Evolutionary conservation across 2,797 vertebrate species (phyloP).

Genomic region (Calcarius lapponicus): DNA sequence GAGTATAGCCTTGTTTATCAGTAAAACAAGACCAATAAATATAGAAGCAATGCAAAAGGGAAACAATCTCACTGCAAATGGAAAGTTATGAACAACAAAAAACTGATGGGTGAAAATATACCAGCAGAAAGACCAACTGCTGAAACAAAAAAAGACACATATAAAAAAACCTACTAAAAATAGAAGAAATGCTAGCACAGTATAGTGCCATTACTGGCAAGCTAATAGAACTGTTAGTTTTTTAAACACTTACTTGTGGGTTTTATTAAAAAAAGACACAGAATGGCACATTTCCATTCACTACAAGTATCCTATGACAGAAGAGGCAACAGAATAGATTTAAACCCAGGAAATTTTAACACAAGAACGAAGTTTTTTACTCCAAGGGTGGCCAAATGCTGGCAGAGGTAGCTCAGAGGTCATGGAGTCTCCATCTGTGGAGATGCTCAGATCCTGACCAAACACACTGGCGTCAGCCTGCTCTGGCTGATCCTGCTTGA

Average conservation of each 20-base stretch:
- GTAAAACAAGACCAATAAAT: background rate
- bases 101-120: background rate
- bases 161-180: background rate
- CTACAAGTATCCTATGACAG: background rate
- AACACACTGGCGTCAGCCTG: background rate
- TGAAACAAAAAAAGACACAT: background rate
- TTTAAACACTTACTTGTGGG: background rate
- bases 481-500: background rate
- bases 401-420: background rate
- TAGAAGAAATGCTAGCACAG: background rate
- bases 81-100: background rate
- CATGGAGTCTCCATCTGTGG: background rate
- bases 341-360: background rate
- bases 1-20: background rate
- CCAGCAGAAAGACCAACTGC: background rate
- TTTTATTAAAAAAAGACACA: background rate
- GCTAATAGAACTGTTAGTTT: background rate
- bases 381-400: background rate
- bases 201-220: background rate
- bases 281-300: background rate
- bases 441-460: background rate
- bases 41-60: background rate
- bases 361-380: background rate
- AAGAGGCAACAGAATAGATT: background rate
- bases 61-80: background rate